Evolutionary conservation across 2,888 invertebrate genomes (phyloP).

Genomic region (Dysmachus trigonus): DNA sequence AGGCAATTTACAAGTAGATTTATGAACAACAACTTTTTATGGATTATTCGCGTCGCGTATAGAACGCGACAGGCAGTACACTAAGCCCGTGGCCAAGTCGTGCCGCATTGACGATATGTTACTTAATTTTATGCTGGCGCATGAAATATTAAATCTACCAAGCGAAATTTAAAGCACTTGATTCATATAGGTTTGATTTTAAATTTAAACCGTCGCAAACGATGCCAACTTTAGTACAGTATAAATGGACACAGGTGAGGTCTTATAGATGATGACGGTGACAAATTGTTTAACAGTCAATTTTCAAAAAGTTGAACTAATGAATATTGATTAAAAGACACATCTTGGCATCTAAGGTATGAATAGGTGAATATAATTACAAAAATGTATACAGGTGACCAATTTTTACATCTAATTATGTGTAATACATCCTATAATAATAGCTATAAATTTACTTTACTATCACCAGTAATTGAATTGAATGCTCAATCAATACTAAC

Average conservation of each 20-base stretch:
- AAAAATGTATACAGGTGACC: not conserved
- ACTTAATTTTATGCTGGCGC: not conserved
- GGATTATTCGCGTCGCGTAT: not conserved
- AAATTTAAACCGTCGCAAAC: not conserved
- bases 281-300: not conserved
- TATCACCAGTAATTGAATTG: not conserved
- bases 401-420: not conserved
- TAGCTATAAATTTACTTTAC: not conserved
- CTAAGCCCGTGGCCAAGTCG: not conserved
- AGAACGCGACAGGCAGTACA: not conserved
- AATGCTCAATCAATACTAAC: not conserved
- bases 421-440: not conserved
- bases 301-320: not conserved
- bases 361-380: not conserved
- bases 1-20: not conserved
- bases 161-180: not conserved
- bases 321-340: not conserved
- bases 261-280: not conserved
- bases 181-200: not conserved
- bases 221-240: not conserved
- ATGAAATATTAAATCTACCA: not conserved
- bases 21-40: slow-evolving; percentile 2
- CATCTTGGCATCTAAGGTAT: not conserved
- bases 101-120: not conserved
- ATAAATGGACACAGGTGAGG: not conserved